Percentiles rank a stretch among this genome's conserved stretches.
These are phyloP conservation scores for Unio delphinus DNA, from an alignment of 2,888 invertebrate genomes.

Conservation along the genomic window DNA sequence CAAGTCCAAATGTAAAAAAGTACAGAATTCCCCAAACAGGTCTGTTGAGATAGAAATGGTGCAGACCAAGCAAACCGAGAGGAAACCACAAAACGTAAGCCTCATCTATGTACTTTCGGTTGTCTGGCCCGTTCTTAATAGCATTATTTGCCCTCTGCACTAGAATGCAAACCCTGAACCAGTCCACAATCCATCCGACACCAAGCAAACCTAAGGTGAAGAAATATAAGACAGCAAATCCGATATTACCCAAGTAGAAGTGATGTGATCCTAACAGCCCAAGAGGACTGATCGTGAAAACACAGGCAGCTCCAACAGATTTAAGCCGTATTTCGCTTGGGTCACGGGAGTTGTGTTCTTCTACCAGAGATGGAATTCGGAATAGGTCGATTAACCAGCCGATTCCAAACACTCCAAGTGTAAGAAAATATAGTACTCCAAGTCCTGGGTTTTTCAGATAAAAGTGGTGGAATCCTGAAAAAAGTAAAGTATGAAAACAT, in stretches of 20 bases:
- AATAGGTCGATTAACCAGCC: conserved; percentile 13
- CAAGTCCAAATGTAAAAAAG: conserved; percentile 47
- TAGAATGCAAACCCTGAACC: conserved; percentile 47
- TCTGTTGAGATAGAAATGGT: conserved; percentile 47
- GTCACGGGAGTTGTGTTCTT: background rate
- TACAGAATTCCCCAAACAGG: conserved; percentile 50
- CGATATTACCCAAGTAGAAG: conserved; percentile 38
- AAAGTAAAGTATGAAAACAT: background rate
- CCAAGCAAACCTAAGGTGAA: conserved; percentile 45
- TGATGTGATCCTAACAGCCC: conserved; percentile 51
- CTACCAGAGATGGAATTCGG: background rate
- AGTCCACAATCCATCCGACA: conserved; percentile 55
- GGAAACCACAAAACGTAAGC: conserved; percentile 52
- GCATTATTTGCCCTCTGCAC: conserved; percentile 43
- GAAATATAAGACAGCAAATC: conserved; percentile 45
- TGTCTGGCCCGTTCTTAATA: conserved; percentile 10
- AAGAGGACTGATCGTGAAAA: conserved; percentile 32
- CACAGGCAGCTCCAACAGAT: conserved; percentile 28
- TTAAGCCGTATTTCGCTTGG: conserved; percentile 8
- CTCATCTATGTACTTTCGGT: conserved; percentile 42
- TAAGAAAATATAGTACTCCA: conserved; percentile 23
- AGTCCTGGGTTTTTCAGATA: conserved; percentile 25
- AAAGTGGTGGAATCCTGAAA: conserved; percentile 37
- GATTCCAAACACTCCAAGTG: conserved; percentile 28
- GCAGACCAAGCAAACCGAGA: conserved; percentile 26